These are phyloP conservation scores for Empidonax traillii DNA, from an alignment of 2,113 vertebrate species.

Conservation along the genomic window DNA sequence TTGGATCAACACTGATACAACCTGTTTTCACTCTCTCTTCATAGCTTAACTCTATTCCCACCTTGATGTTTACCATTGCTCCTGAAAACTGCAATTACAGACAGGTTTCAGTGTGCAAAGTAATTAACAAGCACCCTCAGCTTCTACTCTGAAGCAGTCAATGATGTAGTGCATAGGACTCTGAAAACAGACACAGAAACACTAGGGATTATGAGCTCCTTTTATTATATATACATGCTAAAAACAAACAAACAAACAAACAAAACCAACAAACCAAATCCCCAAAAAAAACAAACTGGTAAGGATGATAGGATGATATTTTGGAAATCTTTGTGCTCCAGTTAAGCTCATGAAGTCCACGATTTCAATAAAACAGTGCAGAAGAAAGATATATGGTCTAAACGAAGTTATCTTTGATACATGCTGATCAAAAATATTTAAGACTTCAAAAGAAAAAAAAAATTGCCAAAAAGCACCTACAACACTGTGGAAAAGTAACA, in stretches of 20 bases:
- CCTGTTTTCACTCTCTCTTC: neutral
- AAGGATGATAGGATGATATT: neutral
- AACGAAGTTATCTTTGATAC: neutral
- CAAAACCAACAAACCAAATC: neutral
- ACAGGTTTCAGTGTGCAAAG: neutral
- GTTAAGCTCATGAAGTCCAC: neutral
- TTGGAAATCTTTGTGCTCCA: neutral
- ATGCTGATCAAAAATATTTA: neutral
- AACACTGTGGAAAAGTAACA: neutral
- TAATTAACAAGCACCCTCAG: slow-evolving; percentile 27
- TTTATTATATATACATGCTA: neutral
- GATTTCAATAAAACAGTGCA: neutral
- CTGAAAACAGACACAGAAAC: neutral
- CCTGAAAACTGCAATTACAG: neutral
- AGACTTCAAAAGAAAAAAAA: neutral
- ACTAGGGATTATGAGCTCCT: neutral
- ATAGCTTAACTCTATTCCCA: neutral
- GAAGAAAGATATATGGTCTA: neutral
- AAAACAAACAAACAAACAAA: neutral
- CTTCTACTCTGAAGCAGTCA: neutral
- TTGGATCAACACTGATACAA: neutral
- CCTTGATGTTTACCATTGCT: neutral
- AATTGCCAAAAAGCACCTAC: neutral
- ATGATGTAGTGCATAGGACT: neutral
- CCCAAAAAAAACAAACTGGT: neutral